Base-by-base conservation (phyloP, 2,797 vertebrate genomes). In the Anguilla marmorata region DNA sequence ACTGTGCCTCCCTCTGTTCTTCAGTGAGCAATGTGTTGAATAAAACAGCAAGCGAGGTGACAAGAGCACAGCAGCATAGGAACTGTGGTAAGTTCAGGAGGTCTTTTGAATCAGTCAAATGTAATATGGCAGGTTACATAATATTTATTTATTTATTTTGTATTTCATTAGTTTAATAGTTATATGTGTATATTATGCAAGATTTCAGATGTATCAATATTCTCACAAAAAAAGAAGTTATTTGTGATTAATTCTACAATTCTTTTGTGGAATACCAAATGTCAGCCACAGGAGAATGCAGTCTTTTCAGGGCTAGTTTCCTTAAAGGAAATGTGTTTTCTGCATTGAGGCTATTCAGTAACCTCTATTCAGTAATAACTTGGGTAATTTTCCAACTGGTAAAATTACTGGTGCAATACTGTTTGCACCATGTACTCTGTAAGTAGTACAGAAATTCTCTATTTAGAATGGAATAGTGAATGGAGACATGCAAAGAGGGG, bases 1-100 rank as follows among this genome's bases (percentile, higher is more conserved):
- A 93, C 95, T 92, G 91, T 86, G 86, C 87, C 88, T 93, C 94
- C 94, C 93, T 94, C 93, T 93, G 87, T 92, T 89, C 90, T 88
- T 66, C 86, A 87, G 91, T 92, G 92, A 89, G 90, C 90, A 9
- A 12, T 54, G 66, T 86, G 88, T 90, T 86, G 86, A 87, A 87
- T 91, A 88, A 19, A 76, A 76, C 74, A 41, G 41, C 12, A n/a
- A 19, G 9, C 1, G 1, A 48, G 41, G 7, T 41, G 41, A 80
- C 37, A n/a, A 8, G 41, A 19, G 60, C 30, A 24, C 21, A 50
- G 85, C 63, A 37, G 21, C 85, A 72, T 24, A 7, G 27, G 41
- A n/a, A 21, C 48, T 27, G 24, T 58, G 86, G 82, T 86, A 56
- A 86, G 27, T 89, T 79, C 12, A 58, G 37, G 79, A 63, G 83